Evolutionary conservation across 2,888 invertebrate species (phyloP).

Genomic region (Ochropleura leucogaster): DNA sequence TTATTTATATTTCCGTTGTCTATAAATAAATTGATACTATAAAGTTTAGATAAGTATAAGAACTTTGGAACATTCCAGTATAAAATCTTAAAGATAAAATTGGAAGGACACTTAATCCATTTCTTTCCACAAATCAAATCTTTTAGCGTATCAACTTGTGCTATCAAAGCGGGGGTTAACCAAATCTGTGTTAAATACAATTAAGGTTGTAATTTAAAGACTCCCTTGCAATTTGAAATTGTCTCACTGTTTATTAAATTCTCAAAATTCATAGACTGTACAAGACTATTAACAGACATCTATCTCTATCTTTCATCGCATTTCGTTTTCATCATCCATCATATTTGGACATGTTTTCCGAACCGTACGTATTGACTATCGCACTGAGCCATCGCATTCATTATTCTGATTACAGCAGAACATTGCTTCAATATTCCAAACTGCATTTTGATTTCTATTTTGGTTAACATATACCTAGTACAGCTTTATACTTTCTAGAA

Average conservation of each 20-base stretch:
- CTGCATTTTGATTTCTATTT: constrained; percentile 30
- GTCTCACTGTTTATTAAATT: constrained; percentile 12
- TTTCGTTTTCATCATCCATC: constrained; percentile 86
- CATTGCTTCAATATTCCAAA: constrained; percentile 25
- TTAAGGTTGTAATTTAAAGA: neutral
- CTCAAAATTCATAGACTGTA: constrained; percentile 22
- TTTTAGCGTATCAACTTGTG: neutral
- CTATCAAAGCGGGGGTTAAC: neutral
- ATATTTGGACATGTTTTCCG: constrained; percentile 87
- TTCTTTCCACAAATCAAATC: neutral
- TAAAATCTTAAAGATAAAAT: constrained; percentile 2
- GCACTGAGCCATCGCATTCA: constrained; percentile 84
- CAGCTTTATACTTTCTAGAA: constrained; percentile 3
- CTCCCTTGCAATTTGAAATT: neutral
- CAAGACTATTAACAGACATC: constrained; percentile 75
- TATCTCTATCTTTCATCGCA: constrained; percentile 85
- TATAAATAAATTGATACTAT: neutral
- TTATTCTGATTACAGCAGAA: constrained; percentile 80
- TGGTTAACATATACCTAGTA: neutral
- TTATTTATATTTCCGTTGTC: constrained; percentile 7
- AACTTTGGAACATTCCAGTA: neutral
- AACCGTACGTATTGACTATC: constrained; percentile 87
- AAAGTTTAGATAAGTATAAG: neutral
- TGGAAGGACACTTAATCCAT: neutral
- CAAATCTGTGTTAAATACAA: neutral